Evolutionary conservation across 2,888 invertebrate genomes (phyloP), one percentile per base, ranked within the genome.

Genomic region (Campoletis raptor): DNA sequence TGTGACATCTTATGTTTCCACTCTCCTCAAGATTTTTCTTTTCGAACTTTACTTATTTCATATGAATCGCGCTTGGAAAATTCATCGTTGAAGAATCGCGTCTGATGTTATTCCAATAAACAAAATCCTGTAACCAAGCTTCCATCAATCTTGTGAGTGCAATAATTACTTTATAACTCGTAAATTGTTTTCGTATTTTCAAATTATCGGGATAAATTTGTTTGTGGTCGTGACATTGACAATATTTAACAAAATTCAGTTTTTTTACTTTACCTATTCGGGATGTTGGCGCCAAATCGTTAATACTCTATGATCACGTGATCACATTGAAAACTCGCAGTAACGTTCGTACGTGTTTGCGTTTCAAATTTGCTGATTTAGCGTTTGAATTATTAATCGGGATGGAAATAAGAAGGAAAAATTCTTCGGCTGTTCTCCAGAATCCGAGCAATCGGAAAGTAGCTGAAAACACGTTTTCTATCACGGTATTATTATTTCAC

Each of bases 401-500:
- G 30, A 70, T 45, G 42, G 70, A 61, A 15, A 61, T 61, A 15
- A 30, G 61, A 6, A 15, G 15, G 30, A 15, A 61, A 18, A 30
- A 45, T 24, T 45, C 45, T 45, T 30, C 30, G 30, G 45, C 15
- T 61, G 18, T 66, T 24, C 8, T 12, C 21, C 8, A 8, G 42
- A 40, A 70, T 70, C 30, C 70, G 70, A 30, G 24, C 45, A 42
- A 70, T 70, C 70, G 45, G 30, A 24, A 18, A 73, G 48, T 57
- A 48, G 45, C 42, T 48, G 54, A 40, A 57, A 48, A 48, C 70
- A 40, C 48, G 70, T 82, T 64, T 79, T 70, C 52, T 42, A 15
- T 76, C 64, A 57, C 72, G 74, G 45, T 64, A 79, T 84, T 74
- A 79, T 54, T 74, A 57, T 84, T 84, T 80, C 69, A 67, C 54